Percentiles rank a stretch among this genome's conserved stretches.
phyloP scores from a whole-genome alignment of 2,888 invertebrate species.

The Drepanosiphum platanoidis region DNA sequence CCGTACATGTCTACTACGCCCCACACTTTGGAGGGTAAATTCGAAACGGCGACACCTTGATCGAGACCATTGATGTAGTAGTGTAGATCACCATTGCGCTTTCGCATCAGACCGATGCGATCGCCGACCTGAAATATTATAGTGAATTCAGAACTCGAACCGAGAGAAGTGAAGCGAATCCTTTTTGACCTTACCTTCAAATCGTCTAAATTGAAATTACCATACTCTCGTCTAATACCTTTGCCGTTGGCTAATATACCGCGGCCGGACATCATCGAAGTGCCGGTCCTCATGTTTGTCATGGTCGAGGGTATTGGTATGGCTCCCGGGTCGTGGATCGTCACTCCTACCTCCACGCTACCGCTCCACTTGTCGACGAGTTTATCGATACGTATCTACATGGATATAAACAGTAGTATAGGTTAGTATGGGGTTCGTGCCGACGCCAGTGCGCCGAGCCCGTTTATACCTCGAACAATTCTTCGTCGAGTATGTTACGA shows the following conservation, averaged over 20 bases:
- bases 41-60: conserved; percentile 89
- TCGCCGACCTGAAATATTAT: conserved; percentile 78
- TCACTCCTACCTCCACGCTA: conserved; percentile 92
- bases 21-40: conserved; percentile 85
- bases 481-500: conserved; percentile 84
- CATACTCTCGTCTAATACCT: conserved; percentile 91
- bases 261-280: conserved; percentile 96
- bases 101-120: conserved; percentile 90
- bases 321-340: conserved; percentile 89
- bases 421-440: too few species aligned
- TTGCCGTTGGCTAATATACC: conserved; percentile 96
- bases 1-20: conserved; percentile 95
- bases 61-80: conserved; percentile 93
- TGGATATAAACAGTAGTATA: too few species aligned
- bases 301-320: conserved; percentile 95
- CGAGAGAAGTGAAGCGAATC: too few species aligned
- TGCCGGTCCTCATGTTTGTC: conserved; percentile 91
- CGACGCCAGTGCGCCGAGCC: too few species aligned
- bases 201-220: conserved; percentile 92
- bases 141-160: conserved; percentile 5
- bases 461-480: conserved; percentile 80
- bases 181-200: too few species aligned
- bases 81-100: conserved; percentile 84
- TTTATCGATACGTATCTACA: conserved; percentile 85
- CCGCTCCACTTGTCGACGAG: conserved; percentile 96